phyloP scores from a whole-genome alignment of 2,888 invertebrate species.

The Aplocera efformata region DNA sequence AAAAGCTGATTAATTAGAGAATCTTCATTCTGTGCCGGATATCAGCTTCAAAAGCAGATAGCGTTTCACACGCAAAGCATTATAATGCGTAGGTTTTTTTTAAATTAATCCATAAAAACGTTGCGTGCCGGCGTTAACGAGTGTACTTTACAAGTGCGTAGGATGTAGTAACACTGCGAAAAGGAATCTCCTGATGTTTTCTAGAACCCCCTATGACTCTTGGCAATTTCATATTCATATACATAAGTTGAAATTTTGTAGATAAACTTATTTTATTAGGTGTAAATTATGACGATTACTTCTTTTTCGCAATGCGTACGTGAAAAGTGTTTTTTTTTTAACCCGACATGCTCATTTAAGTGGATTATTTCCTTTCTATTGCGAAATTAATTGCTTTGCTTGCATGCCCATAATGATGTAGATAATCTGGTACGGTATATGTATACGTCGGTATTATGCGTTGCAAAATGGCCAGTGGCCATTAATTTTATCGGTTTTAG shows the following conservation, averaged over 20 bases:
- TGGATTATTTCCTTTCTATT: slow-evolving; percentile 47
- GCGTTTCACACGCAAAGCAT: slow-evolving; percentile 44
- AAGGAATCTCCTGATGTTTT: not conserved
- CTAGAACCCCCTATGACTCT: no score
- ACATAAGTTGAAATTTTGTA: not conserved
- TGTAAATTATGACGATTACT: not conserved
- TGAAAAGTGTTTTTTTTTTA: slow-evolving; percentile 27
- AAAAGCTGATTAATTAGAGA: slow-evolving; percentile 21
- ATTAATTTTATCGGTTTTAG: not conserved
- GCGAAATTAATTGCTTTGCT: slow-evolving; percentile 41
- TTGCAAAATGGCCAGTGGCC: slow-evolving; percentile 5
- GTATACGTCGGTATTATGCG: slow-evolving; percentile 15
- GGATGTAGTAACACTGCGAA: slow-evolving; percentile 5
- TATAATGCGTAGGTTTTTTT: slow-evolving; percentile 39
- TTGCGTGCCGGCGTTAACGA: slow-evolving; percentile 42
- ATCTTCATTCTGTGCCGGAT: slow-evolving; percentile 34
- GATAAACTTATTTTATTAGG: slow-evolving; percentile 1
- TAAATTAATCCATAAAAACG: slow-evolving; percentile 22
- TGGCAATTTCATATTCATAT: no score
- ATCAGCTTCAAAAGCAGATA: slow-evolving; percentile 30
- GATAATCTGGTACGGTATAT: slow-evolving; percentile 20
- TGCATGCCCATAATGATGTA: slow-evolving; percentile 29
- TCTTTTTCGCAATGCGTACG: slow-evolving; percentile 18
- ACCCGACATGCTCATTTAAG: slow-evolving; percentile 37
- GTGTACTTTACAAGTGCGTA: slow-evolving; percentile 40